Evolutionary conservation across 1,140 invertebrate species (phyloP), one percentile per base, ranked within the genome.

Genomic region (Ceratoteleas bidentatus): DNA sequence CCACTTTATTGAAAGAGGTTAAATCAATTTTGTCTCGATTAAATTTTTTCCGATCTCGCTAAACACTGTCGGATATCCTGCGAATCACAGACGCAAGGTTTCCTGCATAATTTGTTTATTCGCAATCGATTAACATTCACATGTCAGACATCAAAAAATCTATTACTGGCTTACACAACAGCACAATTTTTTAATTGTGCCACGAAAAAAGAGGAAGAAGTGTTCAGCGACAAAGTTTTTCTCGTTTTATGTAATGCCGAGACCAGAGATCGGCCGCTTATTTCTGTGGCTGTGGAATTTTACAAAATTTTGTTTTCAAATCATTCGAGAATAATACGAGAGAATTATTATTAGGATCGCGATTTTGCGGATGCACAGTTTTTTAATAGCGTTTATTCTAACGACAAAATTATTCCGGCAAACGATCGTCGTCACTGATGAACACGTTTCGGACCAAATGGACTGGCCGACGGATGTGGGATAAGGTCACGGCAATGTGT

Each of bases 41-140:
- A 24, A 24, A 24, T 2, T 24, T 24, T 24, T 24, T 1, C 4
- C 24, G 24, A 24, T 24, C 24, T 24, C 24, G 4, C 24, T 24
- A 24, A 24, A 24, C 24, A 24, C 4, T 24, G 45, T 53, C 72
- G 54, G 45, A 75, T 52, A 66, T 65, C 54, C 53, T 53, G 36
- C 24, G 3, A 16, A 66, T 60, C 15, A 32, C 61, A 60, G 53
- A 34, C 6, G 24, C 52, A 52, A 66, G 61, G 32, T 74, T 66
- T 45, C 60, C 16, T 50, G 62, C 56, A 61, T 68, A 68, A 61
- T 68, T 61, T 68, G 73, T 76, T 76, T 68, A 76, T 61, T 54
- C 32, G 49, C 56, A 50, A 38, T 66, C 47, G 15, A 75, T 66
- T 75, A 75, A 58, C 54, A 75, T 66, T 66, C 50, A 13, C 52